phyloP scores from a whole-genome alignment of 2,113 vertebrate genomes.

The Plectropomus leopardus region DNA sequence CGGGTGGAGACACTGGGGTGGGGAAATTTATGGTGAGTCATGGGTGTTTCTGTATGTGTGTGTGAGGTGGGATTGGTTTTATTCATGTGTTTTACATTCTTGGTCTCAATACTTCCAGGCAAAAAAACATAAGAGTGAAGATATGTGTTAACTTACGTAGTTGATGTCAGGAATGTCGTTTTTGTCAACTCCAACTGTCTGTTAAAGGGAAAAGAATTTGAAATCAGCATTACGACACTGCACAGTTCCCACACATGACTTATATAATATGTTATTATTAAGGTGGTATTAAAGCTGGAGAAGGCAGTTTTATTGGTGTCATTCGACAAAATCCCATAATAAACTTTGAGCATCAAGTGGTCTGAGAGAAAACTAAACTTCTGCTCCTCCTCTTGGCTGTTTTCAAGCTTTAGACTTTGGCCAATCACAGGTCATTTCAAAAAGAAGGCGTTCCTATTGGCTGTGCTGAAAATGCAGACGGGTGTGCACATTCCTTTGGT shows the following conservation, averaged over 20 bases:
- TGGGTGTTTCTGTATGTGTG: slow-evolving; percentile 30
- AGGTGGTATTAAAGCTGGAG: too few relatives aligned
- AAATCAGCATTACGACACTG: neutral
- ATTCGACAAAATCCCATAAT: too few relatives aligned
- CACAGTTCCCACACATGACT: neutral
- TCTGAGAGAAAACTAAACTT: too few relatives aligned
- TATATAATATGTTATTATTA: too few relatives aligned
- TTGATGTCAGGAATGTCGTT: slow-evolving; percentile 99
- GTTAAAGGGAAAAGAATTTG: slow-evolving; percentile 48
- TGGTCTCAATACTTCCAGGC: neutral
- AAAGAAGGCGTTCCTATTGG: too few relatives aligned
- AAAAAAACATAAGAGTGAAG: neutral
- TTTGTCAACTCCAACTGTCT: slow-evolving; percentile 99
- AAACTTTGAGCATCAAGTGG: too few relatives aligned
- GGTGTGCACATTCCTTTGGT: too few relatives aligned
- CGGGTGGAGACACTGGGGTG: slow-evolving; percentile 86
- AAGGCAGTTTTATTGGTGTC: too few relatives aligned
- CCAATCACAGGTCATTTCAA: too few relatives aligned
- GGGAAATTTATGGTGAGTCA: slow-evolving; percentile 67
- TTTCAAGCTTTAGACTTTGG: too few relatives aligned
- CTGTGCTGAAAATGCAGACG: too few relatives aligned
- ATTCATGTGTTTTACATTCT: slow-evolving; percentile 26
- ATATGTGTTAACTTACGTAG: slow-evolving; percentile 88
- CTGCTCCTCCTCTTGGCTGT: too few relatives aligned
- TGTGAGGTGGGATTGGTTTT: neutral